Conservation (phyloP, 2,113 vertebrate species). For the Morone chrysops region DNA sequence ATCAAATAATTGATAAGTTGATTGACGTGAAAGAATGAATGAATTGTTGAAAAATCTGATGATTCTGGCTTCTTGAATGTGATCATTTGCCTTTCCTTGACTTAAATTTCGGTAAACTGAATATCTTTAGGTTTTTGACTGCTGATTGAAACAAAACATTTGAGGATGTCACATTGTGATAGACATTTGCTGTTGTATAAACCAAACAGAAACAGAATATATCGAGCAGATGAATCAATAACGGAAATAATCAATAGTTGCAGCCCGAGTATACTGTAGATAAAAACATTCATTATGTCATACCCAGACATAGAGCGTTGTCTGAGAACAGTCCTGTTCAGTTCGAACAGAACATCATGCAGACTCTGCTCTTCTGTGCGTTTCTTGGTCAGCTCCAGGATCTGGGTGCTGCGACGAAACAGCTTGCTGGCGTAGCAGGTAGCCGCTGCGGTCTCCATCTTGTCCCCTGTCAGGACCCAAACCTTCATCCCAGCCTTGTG, state of each 20-base stretch:
- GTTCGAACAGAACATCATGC: conserved; percentile 94
- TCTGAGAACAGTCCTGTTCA: conserved; percentile 92
- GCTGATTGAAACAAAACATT: background rate
- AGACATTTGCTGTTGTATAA: background rate
- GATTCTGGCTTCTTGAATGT: background rate
- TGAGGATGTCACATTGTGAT: background rate
- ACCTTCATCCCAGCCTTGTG: conserved; percentile 98
- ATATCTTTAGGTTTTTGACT: background rate
- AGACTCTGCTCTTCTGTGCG: conserved; percentile 94
- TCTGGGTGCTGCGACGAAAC: conserved; percentile 92
- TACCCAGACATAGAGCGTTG: conserved; percentile 91
- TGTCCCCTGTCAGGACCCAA: conserved; percentile 99
- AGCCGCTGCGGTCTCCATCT: conserved; percentile 97
- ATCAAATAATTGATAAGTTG: background rate
- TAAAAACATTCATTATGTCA: conserved; percentile 7
- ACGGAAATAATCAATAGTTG: background rate
- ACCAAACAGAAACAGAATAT: background rate
- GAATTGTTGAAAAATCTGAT: background rate
- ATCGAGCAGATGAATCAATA: background rate
- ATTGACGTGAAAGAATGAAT: background rate
- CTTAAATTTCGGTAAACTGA: background rate
- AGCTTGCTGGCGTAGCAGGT: conserved; percentile 98
- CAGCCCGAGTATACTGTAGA: background rate
- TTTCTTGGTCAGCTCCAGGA: conserved; percentile 97
- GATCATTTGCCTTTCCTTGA: no score